Evolutionary conservation across 2,113 vertebrate genomes (phyloP), one percentile per base, ranked within the genome.

Genomic region (Balaeniceps rex): DNA sequence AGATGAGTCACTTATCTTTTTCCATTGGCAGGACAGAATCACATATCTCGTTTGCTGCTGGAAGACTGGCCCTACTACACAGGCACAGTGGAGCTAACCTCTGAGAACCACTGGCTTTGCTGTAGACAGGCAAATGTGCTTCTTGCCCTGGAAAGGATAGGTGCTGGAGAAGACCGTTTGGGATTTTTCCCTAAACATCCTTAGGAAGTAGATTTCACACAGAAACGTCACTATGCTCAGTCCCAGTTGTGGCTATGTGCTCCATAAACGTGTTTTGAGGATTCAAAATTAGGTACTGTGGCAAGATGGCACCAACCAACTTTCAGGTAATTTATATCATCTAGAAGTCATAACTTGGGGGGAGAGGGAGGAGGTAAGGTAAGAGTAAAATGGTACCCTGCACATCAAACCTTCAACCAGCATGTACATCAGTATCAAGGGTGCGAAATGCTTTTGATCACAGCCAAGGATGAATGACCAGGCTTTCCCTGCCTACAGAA

Each of bases 171-270:
- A 83, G 3, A 25, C 47, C 70, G 25, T n/a, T 57, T n/a, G 26
- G n/a, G 47, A 82, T 71, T 90, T 88, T 57, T 31, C 42, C 15
- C 40, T 70, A 81, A 84, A 87, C 44, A 26, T 74, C 60, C 38
- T 75, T 64, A 79, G 42, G 55, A 89, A 84, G 51, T 58, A 75
- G 36, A 84, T 68, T 90, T 77, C 76, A 80, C 88, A 79, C 16
- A 87, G 34, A 61, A 87, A 57, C 5, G 6, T 54, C 33, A 24
- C 36, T 51, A 9, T 4, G 3, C 40, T 74, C 21, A 54, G 47
- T 69, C 58, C 33, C 58, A 93, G 51, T 44, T 38, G 28, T 28
- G 47, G 51, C 29, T 78, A 58, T 2, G 2, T 8, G 51, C 66
- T 71, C 21, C 70, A 52, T 19, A 33, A 83, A 60, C 12, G 6